Percentiles rank a stretch among this genome's conserved stretches.
phyloP scores from a whole-genome alignment of 1,140 invertebrate species.

The Brachystomella parvula region DNA sequence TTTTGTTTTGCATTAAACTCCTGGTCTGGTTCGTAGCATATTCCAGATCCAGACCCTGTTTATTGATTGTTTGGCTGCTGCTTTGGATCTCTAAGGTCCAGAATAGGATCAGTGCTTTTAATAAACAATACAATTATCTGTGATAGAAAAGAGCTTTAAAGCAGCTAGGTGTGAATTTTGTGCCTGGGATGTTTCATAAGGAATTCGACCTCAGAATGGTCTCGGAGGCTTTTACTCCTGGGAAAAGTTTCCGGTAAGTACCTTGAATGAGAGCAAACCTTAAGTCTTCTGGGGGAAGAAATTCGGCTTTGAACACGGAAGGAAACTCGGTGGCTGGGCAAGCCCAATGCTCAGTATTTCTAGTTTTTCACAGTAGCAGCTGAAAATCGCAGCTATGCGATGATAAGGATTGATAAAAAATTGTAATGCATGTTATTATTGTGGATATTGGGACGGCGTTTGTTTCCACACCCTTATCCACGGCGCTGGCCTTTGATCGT shows the following conservation, averaged over 20 bases:
- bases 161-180: neutral
- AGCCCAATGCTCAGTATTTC: too few species aligned
- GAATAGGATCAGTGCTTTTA: neutral
- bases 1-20: neutral
- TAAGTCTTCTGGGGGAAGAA: neutral
- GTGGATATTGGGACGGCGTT: too few species aligned
- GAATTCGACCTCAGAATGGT: conserved; percentile 16
- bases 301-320: neutral
- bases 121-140: neutral
- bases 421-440: too few species aligned
- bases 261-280: neutral
- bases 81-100: too few species aligned
- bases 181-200: neutral
- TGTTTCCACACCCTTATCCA: too few species aligned
- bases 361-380: too few species aligned
- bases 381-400: too few species aligned
- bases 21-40: neutral
- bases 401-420: too few species aligned
- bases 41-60: neutral
- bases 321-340: too few species aligned
- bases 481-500: too few species aligned
- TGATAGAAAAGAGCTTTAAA: neutral
- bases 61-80: too few species aligned
- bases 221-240: neutral
- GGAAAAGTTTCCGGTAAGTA: conserved; percentile 13